Evolutionary conservation across 1,140 invertebrate genomes (phyloP).

Genomic region (Drosophila ananassae): DNA sequence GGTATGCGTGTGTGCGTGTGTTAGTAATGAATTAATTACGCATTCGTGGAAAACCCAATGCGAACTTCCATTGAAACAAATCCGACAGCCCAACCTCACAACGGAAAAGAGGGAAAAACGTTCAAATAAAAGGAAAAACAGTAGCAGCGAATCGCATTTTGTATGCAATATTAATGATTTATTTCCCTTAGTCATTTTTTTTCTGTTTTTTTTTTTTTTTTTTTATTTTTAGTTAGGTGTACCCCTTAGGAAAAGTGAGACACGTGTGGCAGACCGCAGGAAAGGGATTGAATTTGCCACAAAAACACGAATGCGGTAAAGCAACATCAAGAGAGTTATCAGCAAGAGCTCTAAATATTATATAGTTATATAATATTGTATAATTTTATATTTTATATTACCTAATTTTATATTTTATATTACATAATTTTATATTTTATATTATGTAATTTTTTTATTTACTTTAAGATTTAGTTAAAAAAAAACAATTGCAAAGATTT

Average conservation of each 20-base stretch:
- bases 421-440: no score
- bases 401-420: no score
- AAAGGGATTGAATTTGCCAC: slow-evolving; percentile 9
- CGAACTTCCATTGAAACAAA: slow-evolving; percentile 7
- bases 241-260: slow-evolving; percentile 8
- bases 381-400: no score
- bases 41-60: slow-evolving; percentile 21
- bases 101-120: background rate
- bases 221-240: background rate
- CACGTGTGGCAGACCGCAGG: slow-evolving; percentile 26
- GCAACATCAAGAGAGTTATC: background rate
- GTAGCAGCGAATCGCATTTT: background rate
- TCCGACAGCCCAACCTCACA: background rate
- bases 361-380: no score
- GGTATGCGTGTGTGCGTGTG: slow-evolving; percentile 2
- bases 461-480: no score
- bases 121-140: background rate
- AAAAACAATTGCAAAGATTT: no score
- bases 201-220: background rate
- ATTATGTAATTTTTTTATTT: no score
- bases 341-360: background rate
- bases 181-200: background rate
- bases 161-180: slow-evolving; percentile 27
- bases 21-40: slow-evolving; percentile 40
- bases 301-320: background rate